Percentiles rank a stretch among this genome's conserved stretches.
These are phyloP conservation scores for Burhinus bistriatus DNA, from an alignment of 2,113 vertebrate species.

Conservation along the genomic window DNA sequence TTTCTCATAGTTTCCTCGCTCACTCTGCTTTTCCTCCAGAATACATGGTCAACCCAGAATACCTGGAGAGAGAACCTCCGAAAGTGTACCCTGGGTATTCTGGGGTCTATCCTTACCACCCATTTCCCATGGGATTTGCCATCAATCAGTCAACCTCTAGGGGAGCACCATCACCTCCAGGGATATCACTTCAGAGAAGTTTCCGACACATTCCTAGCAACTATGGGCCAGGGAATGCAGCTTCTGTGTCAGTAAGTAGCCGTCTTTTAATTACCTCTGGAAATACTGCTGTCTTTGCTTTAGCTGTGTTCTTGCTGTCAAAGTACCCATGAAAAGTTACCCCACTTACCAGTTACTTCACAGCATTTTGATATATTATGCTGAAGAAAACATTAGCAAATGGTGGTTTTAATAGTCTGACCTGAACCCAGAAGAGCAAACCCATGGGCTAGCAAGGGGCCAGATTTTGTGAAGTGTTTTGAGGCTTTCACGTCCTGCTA, in stretches of 20 bases:
- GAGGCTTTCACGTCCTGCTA: not conserved
- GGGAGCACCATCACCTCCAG: slow-evolving; percentile 5
- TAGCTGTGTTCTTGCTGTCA: not conserved
- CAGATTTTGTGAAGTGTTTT: not conserved
- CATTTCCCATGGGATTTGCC: slow-evolving; percentile 65
- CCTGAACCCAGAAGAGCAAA: not conserved
- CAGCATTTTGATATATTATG: not conserved
- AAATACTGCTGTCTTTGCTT: not conserved
- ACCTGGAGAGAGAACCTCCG: slow-evolving; percentile 65
- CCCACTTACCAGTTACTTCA: not conserved
- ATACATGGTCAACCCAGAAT: slow-evolving; percentile 41
- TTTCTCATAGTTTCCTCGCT: slow-evolving; percentile 20
- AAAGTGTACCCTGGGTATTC: slow-evolving; percentile 66
- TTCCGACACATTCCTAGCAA: slow-evolving; percentile 56
- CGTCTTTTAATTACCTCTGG: not conserved
- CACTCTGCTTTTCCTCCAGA: slow-evolving; percentile 43
- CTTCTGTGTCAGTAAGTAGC: slow-evolving; percentile 59
- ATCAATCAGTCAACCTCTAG: slow-evolving; percentile 58
- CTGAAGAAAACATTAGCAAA: not conserved
- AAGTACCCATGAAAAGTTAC: not conserved
- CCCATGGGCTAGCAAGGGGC: not conserved
- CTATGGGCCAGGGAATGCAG: slow-evolving; percentile 34
- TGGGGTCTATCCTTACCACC: slow-evolving; percentile 62
- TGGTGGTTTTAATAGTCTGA: not conserved
- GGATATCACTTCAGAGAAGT: slow-evolving; percentile 59